A percentile compares a stretch with the other conserved stretches of the same genome.
phyloP scores from a whole-genome alignment of 2,888 invertebrate species.

The Lissocephala sabroskyi region DNA sequence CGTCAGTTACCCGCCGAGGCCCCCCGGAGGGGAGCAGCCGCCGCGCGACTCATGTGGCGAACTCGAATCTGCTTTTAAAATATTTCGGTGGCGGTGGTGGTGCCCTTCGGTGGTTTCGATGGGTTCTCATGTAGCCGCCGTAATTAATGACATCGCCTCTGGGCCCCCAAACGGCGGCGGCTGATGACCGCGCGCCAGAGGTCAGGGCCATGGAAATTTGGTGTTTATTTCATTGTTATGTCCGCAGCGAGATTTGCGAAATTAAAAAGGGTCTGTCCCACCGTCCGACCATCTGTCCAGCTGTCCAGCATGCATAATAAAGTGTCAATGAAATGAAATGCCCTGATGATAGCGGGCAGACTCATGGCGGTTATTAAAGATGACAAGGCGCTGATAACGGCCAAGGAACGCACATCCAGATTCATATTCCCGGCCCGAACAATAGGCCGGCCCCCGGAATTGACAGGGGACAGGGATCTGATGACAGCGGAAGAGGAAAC shows the following conservation, averaged over 20 bases:
- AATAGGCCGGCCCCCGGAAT: conserved; percentile 23
- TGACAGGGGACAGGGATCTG: conserved; percentile 9
- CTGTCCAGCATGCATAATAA: conserved; percentile 35
- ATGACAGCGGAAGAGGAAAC: conserved; percentile 13
- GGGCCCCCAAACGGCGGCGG: conserved; percentile 1
- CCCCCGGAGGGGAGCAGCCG: too few relatives aligned
- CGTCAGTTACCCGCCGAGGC: conserved; percentile 8
- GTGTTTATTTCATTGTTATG: conserved; percentile 56
- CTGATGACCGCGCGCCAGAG: conserved; percentile 2
- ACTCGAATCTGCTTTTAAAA: conserved; percentile 31
- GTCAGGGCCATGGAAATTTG: conserved; percentile 15
- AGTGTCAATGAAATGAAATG: conserved; percentile 63
- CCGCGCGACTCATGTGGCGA: conserved; percentile 15
- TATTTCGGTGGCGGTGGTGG: conserved; percentile 2
- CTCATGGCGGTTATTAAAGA: conserved; percentile 55
- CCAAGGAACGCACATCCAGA: conserved; percentile 1
- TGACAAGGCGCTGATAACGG: conserved; percentile 53
- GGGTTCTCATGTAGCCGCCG: conserved; percentile 35
- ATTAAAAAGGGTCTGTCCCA: conserved; percentile 66
- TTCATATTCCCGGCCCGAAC: conserved; percentile 21
- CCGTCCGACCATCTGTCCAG: too few relatives aligned
- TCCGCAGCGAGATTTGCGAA: conserved; percentile 47
- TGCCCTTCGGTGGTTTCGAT: conserved; percentile 15
- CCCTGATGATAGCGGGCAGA: conserved; percentile 40
- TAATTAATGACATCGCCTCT: conserved; percentile 46